Percentiles rank a stretch among this genome's conserved stretches.
These are phyloP conservation scores for Drosophila putrida DNA, from an alignment of 2,888 invertebrate genomes.

Conservation along the genomic window DNA sequence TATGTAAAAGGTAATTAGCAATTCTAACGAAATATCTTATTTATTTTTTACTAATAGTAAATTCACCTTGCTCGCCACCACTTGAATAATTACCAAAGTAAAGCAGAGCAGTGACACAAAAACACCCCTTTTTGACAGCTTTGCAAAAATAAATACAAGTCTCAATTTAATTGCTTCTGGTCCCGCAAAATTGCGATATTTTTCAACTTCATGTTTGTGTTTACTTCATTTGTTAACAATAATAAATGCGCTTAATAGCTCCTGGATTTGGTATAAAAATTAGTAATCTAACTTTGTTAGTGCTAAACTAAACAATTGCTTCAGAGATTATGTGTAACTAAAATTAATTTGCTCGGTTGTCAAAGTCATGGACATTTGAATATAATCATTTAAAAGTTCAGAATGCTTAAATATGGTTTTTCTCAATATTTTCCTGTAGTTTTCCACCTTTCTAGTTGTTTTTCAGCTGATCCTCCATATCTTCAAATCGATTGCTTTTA, in stretches of 20 bases:
- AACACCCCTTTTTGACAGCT: too few relatives aligned
- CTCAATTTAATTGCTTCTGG: too few relatives aligned
- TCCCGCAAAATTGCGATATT: too few relatives aligned
- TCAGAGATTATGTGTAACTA: conserved; percentile 35
- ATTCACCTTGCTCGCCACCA: too few relatives aligned
- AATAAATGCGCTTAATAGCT: conserved; percentile 33
- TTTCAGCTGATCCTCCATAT: conserved; percentile 93
- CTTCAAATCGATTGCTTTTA: conserved; percentile 88
- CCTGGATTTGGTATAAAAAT: conserved; percentile 48
- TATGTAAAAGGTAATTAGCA: too few relatives aligned
- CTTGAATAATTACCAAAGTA: too few relatives aligned
- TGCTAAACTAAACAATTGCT: conserved; percentile 37
- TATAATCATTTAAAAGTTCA: conserved; percentile 88
- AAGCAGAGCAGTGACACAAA: too few relatives aligned
- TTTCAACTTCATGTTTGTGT: conserved; percentile 29
- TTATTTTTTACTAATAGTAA: too few relatives aligned
- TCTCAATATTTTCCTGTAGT: conserved; percentile 92
- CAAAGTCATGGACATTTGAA: conserved; percentile 17
- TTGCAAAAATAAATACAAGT: conserved; percentile 11
- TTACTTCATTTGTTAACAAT: conserved; percentile 32
- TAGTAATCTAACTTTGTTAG: conserved; percentile 10
- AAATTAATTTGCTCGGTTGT: conserved; percentile 65
- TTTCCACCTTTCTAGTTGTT: conserved; percentile 94
- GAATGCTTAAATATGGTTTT: conserved; percentile 91
- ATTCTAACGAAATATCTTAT: too few relatives aligned